These are phyloP conservation scores for Pagetopsis macropterus DNA, from an alignment of 2,797 vertebrate species.

Conservation along the genomic window DNA sequence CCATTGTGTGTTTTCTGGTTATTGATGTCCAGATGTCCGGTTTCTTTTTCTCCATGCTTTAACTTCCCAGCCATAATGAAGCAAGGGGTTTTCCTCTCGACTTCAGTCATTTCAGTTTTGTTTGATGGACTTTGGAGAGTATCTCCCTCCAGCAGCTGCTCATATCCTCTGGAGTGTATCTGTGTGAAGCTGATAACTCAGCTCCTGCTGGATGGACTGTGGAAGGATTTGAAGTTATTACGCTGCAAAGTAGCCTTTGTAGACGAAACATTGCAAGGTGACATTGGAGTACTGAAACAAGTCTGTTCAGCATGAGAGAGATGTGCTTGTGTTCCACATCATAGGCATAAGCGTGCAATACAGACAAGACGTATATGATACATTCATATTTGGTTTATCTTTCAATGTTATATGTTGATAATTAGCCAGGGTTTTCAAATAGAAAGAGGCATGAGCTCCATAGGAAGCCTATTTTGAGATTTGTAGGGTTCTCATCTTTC, in stretches of 20 bases:
- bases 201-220: slow-evolving; percentile 12
- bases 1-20: too few species aligned
- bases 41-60: too few species aligned
- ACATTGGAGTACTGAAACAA: background rate
- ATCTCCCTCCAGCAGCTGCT: slow-evolving; percentile 19
- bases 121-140: slow-evolving; percentile 4
- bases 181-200: slow-evolving; percentile 43
- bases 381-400: background rate
- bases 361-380: background rate
- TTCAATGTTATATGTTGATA: background rate
- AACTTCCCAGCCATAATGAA: too few species aligned
- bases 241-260: slow-evolving; percentile 13
- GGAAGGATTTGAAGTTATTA: slow-evolving; percentile 26
- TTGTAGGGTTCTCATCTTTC: background rate
- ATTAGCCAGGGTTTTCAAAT: background rate
- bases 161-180: slow-evolving; percentile 6
- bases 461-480: background rate
- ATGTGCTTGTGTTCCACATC: background rate
- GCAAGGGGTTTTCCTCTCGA: background rate
- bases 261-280: slow-evolving; percentile 26
- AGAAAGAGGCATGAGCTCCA: background rate
- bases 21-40: too few species aligned
- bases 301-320: background rate
- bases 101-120: background rate
- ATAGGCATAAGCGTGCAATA: background rate